These are phyloP conservation scores for Pogoniulus pusillus DNA, from an alignment of 2,797 vertebrate genomes.

Conservation along the genomic window DNA sequence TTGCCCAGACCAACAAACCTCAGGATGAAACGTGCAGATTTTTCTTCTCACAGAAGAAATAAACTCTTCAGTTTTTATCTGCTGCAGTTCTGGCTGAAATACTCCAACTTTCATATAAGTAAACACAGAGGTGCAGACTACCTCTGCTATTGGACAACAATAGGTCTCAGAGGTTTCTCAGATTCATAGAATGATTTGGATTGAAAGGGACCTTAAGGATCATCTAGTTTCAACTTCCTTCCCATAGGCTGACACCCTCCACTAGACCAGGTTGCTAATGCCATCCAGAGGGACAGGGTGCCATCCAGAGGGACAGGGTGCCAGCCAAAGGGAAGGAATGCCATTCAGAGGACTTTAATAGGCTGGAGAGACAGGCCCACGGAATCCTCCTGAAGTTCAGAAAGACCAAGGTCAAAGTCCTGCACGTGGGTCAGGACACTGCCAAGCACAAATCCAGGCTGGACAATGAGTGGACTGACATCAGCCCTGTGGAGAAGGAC, in stretches of 20 bases:
- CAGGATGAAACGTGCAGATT: not conserved
- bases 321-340: no score
- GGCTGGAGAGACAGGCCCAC: no score
- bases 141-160: not conserved
- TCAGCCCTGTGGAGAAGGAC: no score
- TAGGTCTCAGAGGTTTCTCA: not conserved
- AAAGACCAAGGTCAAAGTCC: no score
- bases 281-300: no score
- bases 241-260: not conserved
- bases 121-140: not conserved
- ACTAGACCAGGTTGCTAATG: not conserved
- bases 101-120: not conserved
- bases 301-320: no score
- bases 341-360: no score
- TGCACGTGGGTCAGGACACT: no score
- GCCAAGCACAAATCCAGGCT: no score
- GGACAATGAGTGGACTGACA: no score
- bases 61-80: not conserved
- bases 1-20: not conserved
- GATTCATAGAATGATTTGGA: not conserved
- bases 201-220: not conserved
- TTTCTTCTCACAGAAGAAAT: slow-evolving; percentile 18
- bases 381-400: no score
- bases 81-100: not conserved
- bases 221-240: not conserved